Evolutionary conservation across 1,140 invertebrate species (phyloP), one percentile per base, ranked within the genome.

Genomic region (Drosophila ironensis): DNA sequence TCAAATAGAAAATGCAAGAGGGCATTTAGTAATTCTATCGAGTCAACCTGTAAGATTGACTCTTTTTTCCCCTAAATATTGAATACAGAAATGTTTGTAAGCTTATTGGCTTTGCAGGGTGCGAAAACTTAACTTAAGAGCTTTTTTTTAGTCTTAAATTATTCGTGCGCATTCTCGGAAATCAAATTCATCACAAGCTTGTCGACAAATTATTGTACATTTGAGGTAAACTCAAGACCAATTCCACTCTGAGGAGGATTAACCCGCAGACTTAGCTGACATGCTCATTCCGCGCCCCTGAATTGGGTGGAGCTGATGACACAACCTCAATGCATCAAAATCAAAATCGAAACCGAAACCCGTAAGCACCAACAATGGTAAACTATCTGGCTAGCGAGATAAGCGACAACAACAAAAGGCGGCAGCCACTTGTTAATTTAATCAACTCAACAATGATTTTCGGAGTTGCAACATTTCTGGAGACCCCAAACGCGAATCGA

Each of bases 381-480:
- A 54, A 52, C n/a, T n/a, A n/a, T n/a, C n/a, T n/a, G 25, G 16
- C 40, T 33, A 50, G 20, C 19, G 24, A 35, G 30, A 63, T 41
- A 22, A 50, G 19, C 25, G 27, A 28, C 61, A 69, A 25, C 54
- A 56, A 57, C 25, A 68, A 17, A 35, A 56, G n/a, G 35, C 12
- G 22, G 41, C 38, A 40, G 35, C 41, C 57, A 74, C 56, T 51
- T 63, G 61, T 69, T 80, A 76, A 82, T 80, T 82, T 71, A 84
- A 78, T 57, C 50, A 69, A 56, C 56, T 38, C 25, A 71, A 72
- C 24, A 71, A 67, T 28, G 30, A 73, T 60, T 22, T 67, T 53
- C 44, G 53, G 66, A 57, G 51, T 82, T 82, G 41, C 78, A 77
- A 74, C 73, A 84, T 84, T 57, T 50, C 54, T 50, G 28, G 33